Conservation (phyloP, 2,888 invertebrate genomes). For the Romanomermis culicivorax region DNA sequence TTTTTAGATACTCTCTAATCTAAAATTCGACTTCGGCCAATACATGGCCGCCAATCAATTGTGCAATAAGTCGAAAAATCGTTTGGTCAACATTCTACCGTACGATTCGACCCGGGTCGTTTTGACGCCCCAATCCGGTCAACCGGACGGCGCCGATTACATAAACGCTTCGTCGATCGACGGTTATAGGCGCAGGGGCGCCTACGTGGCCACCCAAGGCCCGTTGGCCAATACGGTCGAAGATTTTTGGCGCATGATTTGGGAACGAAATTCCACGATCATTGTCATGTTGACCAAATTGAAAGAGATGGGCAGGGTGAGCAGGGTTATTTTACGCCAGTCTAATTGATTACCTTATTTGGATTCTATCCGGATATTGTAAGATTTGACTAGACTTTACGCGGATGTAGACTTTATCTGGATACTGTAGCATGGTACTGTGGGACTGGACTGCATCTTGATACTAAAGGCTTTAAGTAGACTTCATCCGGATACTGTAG, state of each 20-base stretch:
- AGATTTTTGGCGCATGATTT: constrained; percentile 98
- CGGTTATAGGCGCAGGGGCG: constrained; percentile 43
- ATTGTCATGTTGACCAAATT: constrained; percentile 95
- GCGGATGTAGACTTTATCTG: too few species aligned
- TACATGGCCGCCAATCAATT: constrained; percentile 88
- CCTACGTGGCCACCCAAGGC: constrained; percentile 96
- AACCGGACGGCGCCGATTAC: constrained; percentile 53
- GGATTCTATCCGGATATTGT: too few species aligned
- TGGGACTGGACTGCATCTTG: too few species aligned
- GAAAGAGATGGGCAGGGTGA: constrained; percentile 85
- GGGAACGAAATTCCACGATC: constrained; percentile 98
- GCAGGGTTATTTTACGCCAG: constrained; percentile 26
- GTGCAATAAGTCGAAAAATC: constrained; percentile 93
- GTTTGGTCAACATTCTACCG: constrained; percentile 87
- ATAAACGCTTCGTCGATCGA: constrained; percentile 97
- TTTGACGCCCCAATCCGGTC: constrained; percentile 17
- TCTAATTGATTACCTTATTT: too few species aligned
- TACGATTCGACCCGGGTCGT: constrained; percentile 85
- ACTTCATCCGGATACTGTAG: too few species aligned
- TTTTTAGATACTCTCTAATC: constrained; percentile 57
- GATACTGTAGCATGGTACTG: too few species aligned
- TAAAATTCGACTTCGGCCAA: constrained; percentile 74
- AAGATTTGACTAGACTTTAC: too few species aligned
- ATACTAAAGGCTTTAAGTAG: too few species aligned
- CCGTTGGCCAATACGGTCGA: constrained; percentile 85